These are phyloP conservation scores for Cichlasoma orientale DNA, from an alignment of 2,797 vertebrate species.

Conservation along the genomic window DNA sequence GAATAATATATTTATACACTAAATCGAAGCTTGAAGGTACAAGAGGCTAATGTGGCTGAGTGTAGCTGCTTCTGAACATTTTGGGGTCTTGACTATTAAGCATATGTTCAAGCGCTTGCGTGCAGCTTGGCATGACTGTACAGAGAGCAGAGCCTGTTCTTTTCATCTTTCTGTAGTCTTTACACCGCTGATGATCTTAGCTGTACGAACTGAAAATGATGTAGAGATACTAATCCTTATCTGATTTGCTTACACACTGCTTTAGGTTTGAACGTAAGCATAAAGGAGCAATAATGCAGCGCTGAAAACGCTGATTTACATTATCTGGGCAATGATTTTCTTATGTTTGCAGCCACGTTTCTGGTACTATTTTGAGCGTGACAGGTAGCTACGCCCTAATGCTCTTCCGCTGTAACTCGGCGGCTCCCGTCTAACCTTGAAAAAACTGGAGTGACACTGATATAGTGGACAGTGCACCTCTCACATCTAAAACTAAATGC, in stretches of 20 bases:
- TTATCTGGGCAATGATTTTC: not conserved
- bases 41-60: constrained; percentile 10
- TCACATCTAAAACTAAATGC: constrained; percentile 73
- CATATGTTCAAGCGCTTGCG: constrained; percentile 25
- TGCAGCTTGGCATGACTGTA: constrained; percentile 27
- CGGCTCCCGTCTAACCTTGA: constrained; percentile 68
- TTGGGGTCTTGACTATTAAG: constrained; percentile 20
- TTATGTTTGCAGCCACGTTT: not conserved
- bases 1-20: constrained; percentile 13
- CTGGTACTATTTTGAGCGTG: constrained; percentile 22
- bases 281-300: not conserved
- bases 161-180: constrained; percentile 39
- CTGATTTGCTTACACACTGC: constrained; percentile 28
- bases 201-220: constrained; percentile 39
- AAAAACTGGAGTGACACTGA: constrained; percentile 68
- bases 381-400: constrained; percentile 47
- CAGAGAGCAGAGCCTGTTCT: constrained; percentile 12
- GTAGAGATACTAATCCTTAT: constrained; percentile 46
- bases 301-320: not conserved
- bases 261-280: constrained; percentile 11
- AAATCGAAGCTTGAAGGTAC: constrained; percentile 37
- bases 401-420: constrained; percentile 53
- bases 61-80: constrained; percentile 20
- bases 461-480: constrained; percentile 67
- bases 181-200: constrained; percentile 31